Conservation (phyloP, 2,888 invertebrate species). For the Calameuta filiformis region DNA sequence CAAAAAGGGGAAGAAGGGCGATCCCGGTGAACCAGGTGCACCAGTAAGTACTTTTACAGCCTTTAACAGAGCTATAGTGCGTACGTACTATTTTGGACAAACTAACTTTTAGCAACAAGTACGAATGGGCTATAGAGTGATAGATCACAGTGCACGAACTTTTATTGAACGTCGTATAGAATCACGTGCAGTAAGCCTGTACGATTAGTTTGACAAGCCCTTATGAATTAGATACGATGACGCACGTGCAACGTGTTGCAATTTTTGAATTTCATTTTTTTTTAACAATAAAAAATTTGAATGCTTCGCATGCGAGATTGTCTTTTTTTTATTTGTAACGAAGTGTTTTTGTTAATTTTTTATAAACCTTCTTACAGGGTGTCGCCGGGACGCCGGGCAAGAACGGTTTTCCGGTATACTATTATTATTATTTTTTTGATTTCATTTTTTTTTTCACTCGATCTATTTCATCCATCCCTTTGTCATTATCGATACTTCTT, state of each 20-base stretch:
- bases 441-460: conserved; percentile 24
- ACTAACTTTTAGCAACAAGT: too few relatives aligned
- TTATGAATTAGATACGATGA: too few relatives aligned
- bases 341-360: conserved; percentile 52
- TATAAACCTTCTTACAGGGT: conserved; percentile 74
- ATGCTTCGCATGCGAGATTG: too few relatives aligned
- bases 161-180: too few relatives aligned
- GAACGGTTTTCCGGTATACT: conserved; percentile 90
- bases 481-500: neutral
- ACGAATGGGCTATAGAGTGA: too few relatives aligned
- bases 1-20: conserved; percentile 90
- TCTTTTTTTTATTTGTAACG: neutral
- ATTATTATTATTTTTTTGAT: conserved; percentile 67
- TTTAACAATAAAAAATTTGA: neutral
- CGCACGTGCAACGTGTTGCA: too few relatives aligned
- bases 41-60: conserved; percentile 73
- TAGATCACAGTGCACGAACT: too few relatives aligned
- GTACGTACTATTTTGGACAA: too few relatives aligned
- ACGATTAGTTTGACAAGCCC: too few relatives aligned
- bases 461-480: conserved; percentile 8
- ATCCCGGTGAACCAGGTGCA: conserved; percentile 82
- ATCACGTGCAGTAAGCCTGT: too few relatives aligned
- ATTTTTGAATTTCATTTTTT: too few relatives aligned
- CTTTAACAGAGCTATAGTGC: neutral
- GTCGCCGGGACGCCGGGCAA: conserved; percentile 84